Evolutionary conservation across 2,797 vertebrate species (phyloP).

Genomic region (Coregonus suidteri): DNA sequence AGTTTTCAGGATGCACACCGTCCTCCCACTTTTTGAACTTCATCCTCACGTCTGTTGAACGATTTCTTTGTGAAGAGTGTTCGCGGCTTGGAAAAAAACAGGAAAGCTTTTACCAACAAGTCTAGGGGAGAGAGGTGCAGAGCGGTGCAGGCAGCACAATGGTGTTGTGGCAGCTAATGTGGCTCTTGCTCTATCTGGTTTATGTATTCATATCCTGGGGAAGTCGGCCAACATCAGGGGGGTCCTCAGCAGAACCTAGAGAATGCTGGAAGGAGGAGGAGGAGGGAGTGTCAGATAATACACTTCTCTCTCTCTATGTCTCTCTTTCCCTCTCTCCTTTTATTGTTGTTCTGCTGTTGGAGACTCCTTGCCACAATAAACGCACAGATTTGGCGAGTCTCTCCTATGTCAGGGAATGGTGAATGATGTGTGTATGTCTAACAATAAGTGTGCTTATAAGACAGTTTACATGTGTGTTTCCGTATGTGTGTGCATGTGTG

Average conservation of each 20-base stretch:
- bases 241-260: neutral
- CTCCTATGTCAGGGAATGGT: neutral
- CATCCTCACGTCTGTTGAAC: slow-evolving; percentile 13
- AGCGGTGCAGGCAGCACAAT: slow-evolving; percentile 24
- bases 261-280: neutral
- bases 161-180: slow-evolving; percentile 28
- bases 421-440: neutral
- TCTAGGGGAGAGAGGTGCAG: neutral
- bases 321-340: no score
- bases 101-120: slow-evolving; percentile 47
- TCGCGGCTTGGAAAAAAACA: slow-evolving; percentile 42
- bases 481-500: no score
- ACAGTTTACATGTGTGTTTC: no score
- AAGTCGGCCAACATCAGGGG: slow-evolving; percentile 38
- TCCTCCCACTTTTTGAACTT: neutral
- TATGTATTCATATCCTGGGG: slow-evolving; percentile 38
- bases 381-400: neutral
- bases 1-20: neutral
- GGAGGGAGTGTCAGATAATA: no score
- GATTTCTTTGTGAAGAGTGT: slow-evolving; percentile 35
- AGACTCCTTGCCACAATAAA: neutral
- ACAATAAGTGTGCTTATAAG: neutral
- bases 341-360: neutral
- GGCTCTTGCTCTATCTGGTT: slow-evolving; percentile 20
- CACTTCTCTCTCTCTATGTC: no score